These are phyloP conservation scores for Incurvaria masculella DNA, from an alignment of 2,888 invertebrate species.

Conservation along the genomic window DNA sequence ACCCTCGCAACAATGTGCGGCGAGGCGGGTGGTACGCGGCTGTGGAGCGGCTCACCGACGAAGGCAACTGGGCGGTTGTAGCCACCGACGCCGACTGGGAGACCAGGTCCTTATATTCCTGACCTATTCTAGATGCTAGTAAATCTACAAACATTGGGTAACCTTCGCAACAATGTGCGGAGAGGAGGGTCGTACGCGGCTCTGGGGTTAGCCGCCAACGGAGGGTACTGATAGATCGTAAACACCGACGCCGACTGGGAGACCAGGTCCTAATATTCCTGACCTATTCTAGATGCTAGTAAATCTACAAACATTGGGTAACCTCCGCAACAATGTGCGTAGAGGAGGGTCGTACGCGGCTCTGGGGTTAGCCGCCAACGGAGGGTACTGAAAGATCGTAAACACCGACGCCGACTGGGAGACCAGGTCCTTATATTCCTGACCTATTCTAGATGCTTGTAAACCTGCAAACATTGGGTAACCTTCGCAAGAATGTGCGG, in stretches of 20 bases:
- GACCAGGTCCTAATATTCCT: constrained; percentile 59
- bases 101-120: constrained; percentile 59
- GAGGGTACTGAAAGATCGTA: constrained; percentile 59
- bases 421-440: constrained; percentile 59
- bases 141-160: constrained; percentile 59
- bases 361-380: constrained; percentile 54
- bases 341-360: constrained; percentile 63
- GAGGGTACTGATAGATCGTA: constrained; percentile 59
- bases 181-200: constrained; percentile 63
- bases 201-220: constrained; percentile 54
- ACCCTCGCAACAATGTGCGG: constrained; percentile 69
- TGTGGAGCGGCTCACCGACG: constrained; percentile 54
- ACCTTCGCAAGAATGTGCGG: constrained; percentile 69
- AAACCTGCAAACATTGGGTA: constrained; percentile 59
- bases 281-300: too few species aligned
- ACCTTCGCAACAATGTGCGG: constrained; percentile 69
- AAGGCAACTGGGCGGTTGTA: constrained; percentile 59
- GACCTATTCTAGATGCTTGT: too few species aligned
- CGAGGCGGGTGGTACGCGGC: constrained; percentile 63
- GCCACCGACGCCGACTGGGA: constrained; percentile 78
- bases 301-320: constrained; percentile 59
- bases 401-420: constrained; percentile 78
- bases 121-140: too few species aligned
- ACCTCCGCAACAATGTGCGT: constrained; percentile 69
- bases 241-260: constrained; percentile 78